Conservation (phyloP, 2,888 invertebrate genomes). For the Andrena hattorfiana region DNA sequence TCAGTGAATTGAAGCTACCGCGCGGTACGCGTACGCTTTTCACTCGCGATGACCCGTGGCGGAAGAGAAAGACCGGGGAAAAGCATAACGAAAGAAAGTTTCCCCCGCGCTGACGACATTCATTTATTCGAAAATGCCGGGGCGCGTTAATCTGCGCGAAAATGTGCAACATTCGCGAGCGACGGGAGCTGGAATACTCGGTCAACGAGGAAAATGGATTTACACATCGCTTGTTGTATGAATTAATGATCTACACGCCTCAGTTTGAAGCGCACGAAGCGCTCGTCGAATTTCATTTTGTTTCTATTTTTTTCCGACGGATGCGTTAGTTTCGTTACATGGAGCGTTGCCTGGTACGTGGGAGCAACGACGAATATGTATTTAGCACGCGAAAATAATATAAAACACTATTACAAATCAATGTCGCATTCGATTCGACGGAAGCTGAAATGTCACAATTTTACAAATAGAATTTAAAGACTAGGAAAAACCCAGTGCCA, state of each 20-base stretch:
- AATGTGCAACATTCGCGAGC: conserved; percentile 14
- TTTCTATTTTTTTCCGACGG: neutral
- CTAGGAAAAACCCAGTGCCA: too few species aligned
- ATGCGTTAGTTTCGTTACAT: neutral
- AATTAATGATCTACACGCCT: conserved; percentile 1
- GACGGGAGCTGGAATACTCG: neutral
- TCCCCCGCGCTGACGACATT: neutral
- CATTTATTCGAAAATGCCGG: conserved; percentile 14
- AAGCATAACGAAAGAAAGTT: neutral
- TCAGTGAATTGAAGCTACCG: neutral
- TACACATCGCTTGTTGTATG: neutral
- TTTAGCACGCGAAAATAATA: too few species aligned
- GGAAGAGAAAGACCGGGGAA: neutral
- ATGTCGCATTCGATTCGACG: too few species aligned
- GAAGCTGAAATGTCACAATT: too few species aligned
- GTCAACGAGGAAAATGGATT: conserved; percentile 7
- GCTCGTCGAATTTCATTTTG: neutral
- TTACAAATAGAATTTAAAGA: too few species aligned
- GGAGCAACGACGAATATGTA: too few species aligned
- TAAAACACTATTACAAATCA: too few species aligned
- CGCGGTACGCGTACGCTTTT: neutral
- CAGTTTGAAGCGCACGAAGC: neutral
- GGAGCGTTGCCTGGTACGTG: too few species aligned
- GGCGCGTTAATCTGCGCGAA: conserved; percentile 1
- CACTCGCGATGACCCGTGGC: neutral